Evolutionary conservation across 2,113 vertebrate genomes (phyloP), one percentile per base, ranked within the genome.

Genomic region (Coryphaenoides rupestris): DNA sequence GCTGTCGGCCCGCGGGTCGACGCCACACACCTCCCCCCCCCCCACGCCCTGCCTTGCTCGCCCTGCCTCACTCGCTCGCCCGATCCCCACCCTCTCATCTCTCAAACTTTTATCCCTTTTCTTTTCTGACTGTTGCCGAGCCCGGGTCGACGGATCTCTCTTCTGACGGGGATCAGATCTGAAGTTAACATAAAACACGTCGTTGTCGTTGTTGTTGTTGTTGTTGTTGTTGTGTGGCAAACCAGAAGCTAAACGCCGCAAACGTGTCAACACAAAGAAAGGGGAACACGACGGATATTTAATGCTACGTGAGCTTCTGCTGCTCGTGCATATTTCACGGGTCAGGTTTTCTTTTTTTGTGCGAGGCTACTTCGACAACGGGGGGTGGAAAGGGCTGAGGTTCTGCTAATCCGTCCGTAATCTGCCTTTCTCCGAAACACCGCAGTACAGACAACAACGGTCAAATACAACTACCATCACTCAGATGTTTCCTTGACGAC

Each of bases 211-310:
- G n/a, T n/a, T n/a, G n/a, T n/a, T n/a, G n/a, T n/a, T n/a, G n/a
- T 72, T 78, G 73, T 62, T 70, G n/a, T 73, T 79, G 73, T 62
- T 70, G 56, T 70, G 77, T 50, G 47, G 47, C 47, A 17, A 6
- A n/a, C n/a, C 40, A 60, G 10, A 21, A n/a, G 3, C 54, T 21
- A 54, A 54, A 62, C 33, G 62, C 14, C 53, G 16, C 17, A 60
- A 49, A 57, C 17, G 19, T 19, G 40, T 3, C 50, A 15, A 47
- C 24, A 45, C 21, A 55, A 19, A 70, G 40, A 46, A 60, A 74
- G 65, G 64, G 21, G 17, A 23, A 68, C 67, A 73, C 63, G 60
- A 17, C 9, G 50, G 63, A 52, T 56, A 21, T 65, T 65, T 60
- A 63, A 75, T 72, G 4, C 2, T 21, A 62, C 46, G 57, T 52